Base-by-base conservation (phyloP, 2,113 vertebrate species). In the Nothoprocta pentlandii region DNA sequence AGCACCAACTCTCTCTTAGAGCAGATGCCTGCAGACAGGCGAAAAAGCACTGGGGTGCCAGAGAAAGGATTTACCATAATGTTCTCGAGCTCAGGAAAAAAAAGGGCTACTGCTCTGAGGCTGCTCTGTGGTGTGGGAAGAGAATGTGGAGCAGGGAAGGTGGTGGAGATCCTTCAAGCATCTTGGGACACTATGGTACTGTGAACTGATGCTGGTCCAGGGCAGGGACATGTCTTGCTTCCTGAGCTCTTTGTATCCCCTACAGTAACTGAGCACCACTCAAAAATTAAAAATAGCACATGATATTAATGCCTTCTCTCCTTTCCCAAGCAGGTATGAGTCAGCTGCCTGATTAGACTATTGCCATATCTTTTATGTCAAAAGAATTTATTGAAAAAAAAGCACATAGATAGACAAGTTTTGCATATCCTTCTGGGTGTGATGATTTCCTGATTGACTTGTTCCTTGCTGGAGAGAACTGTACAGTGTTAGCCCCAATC, bases 271-370 rank as follows among this genome's bases (percentile, higher is more conserved):
- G 36, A 94, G 64, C 68, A 80, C 42, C 56, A 63, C 79, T 91
- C 85, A 39, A 80, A 66, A 84, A 62, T 16, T 41, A 85, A 93
- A 94, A 96, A 87, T 68, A 95, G 32, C 75, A 32, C 26, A 12
- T 32, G n/a, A 63, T 59, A 82, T 74, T 70, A 77, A 93, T 91
- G 64, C 70, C 61, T 92, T 10, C 54, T 77, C 56, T 73, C 54
- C 79, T 79, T 47, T 58, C 67, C 54, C 30, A 71, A 74, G 20
- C 21, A 67, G 71, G 17, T 66, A 30, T 82, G 81, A 93, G 54
- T 77, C 89, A 94, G 87, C 78, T 97, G 71, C 44, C 81, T 91
- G 58, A 53, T 62, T 2, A 69, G 74, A 42, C 59, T 76, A 1
- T 22, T 77, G 49, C 67, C 22, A 1, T 34, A 44, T 13, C 90